Conservation (phyloP, 2,888 invertebrate species). For the Tupiocoris notatus region DNA sequence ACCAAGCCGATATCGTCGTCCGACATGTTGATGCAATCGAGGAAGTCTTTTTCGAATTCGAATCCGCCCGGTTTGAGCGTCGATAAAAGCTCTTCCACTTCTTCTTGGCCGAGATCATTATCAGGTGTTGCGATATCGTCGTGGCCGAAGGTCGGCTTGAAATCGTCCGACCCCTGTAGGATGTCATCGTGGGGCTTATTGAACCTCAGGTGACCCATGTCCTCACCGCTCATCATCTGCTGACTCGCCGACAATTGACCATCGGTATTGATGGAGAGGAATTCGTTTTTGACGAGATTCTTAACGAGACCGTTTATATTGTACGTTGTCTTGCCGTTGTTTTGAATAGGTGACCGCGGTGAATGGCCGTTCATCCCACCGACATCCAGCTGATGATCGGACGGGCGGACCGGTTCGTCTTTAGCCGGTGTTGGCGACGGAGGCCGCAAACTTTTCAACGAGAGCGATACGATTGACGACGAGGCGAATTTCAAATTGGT, state of each 20-base stretch:
- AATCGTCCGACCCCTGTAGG: conserved; percentile 7
- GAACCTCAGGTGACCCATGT: conserved; percentile 21
- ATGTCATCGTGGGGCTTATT: conserved; percentile 24
- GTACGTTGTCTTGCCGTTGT: conserved; percentile 39
- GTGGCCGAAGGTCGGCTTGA: conserved; percentile 38
- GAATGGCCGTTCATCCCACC: conserved; percentile 46
- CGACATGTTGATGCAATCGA: conserved; percentile 59
- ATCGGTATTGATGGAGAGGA: conserved; percentile 42
- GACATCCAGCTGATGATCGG: background rate
- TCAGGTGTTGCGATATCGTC: conserved; percentile 56
- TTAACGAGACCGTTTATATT: conserved; percentile 47
- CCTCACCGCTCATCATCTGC: conserved; percentile 49
- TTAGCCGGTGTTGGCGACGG: conserved; percentile 4
- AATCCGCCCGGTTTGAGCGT: conserved; percentile 57
- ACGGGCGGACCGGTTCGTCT: too few species aligned
- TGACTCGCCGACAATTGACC: background rate
- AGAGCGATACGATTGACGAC: conserved; percentile 54
- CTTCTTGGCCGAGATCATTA: conserved; percentile 55
- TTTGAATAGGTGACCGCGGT: background rate
- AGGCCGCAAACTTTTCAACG: conserved; percentile 27
- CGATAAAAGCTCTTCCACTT: conserved; percentile 67
- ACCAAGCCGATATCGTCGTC: conserved; percentile 54
- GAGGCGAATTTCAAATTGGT: conserved; percentile 58
- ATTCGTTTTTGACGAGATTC: conserved; percentile 44
- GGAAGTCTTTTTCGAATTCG: conserved; percentile 53